Percentiles rank a stretch among this genome's conserved stretches.
These are phyloP conservation scores for Platycheirus rosarum DNA, from an alignment of 2,888 invertebrate genomes.

Conservation along the genomic window DNA sequence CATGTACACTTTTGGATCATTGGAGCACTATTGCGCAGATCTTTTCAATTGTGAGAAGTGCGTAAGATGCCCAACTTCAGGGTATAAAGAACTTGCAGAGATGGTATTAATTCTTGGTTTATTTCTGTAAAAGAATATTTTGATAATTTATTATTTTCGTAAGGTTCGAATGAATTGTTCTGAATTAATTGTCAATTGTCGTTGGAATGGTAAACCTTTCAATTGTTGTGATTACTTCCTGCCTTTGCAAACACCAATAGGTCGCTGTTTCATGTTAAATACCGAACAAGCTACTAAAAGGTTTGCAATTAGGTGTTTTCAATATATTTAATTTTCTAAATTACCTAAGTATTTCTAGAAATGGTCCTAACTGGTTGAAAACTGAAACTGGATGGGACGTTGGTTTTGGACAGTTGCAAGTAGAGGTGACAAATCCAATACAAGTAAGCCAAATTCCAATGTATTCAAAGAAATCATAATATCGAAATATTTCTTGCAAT, in stretches of 20 bases:
- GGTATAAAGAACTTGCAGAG: slow-evolving; percentile 76
- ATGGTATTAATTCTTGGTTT: slow-evolving; percentile 76
- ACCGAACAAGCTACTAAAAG: slow-evolving; percentile 85
- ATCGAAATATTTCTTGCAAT: no score
- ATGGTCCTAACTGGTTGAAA: slow-evolving; percentile 78
- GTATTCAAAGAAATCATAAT: no score
- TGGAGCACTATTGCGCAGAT: slow-evolving; percentile 76
- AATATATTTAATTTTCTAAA: neutral
- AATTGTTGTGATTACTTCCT: slow-evolving; percentile 86
- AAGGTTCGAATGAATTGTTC: slow-evolving; percentile 83
- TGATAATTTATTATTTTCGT: no score
- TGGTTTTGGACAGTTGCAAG: slow-evolving; percentile 75
- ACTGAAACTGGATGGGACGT: slow-evolving; percentile 76
- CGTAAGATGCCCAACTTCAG: slow-evolving; percentile 78
- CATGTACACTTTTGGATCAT: slow-evolving; percentile 76
- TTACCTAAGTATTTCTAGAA: slow-evolving; percentile 53
- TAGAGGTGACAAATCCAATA: slow-evolving; percentile 71
- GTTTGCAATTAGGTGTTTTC: no score
- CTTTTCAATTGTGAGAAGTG: slow-evolving; percentile 75
- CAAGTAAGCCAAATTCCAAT: slow-evolving; percentile 48
- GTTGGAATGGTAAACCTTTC: slow-evolving; percentile 84
- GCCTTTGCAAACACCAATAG: slow-evolving; percentile 85
- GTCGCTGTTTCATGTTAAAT: slow-evolving; percentile 85
- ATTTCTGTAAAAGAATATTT: no score
- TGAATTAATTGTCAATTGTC: slow-evolving; percentile 83